A percentile compares a stretch with the other conserved stretches of the same genome.
phyloP scores from a whole-genome alignment of 2,888 invertebrate genomes.

The Hipparchia sbordonii region DNA sequence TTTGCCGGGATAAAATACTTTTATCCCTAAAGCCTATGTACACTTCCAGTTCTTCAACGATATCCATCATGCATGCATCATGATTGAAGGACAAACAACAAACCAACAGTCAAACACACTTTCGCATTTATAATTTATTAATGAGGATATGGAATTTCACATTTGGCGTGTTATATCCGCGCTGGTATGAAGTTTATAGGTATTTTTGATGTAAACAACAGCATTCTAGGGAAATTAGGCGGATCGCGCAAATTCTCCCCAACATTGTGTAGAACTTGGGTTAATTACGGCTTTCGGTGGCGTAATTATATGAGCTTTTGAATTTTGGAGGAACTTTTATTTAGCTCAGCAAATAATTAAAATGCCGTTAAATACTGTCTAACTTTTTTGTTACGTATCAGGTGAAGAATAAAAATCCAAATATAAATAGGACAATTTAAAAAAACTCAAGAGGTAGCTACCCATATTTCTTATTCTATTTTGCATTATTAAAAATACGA shows the following conservation, averaged over 20 bases:
- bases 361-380: background rate
- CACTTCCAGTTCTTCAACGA: too few relatives aligned
- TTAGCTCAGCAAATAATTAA: background rate
- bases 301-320: conserved; percentile 13
- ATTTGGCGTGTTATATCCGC: background rate
- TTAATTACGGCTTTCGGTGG: conserved; percentile 2
- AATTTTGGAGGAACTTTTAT: conserved; percentile 6
- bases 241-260: conserved; percentile 7
- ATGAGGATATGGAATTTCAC: background rate
- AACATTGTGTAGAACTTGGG: conserved; percentile 18
- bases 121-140: background rate
- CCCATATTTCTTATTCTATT: too few relatives aligned
- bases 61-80: too few relatives aligned
- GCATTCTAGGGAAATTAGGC: conserved; percentile 13
- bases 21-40: too few relatives aligned
- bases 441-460: too few relatives aligned
- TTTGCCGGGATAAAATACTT: background rate
- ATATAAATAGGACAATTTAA: too few relatives aligned
- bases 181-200: background rate
- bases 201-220: conserved; percentile 16
- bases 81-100: too few relatives aligned
- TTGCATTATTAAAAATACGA: too few relatives aligned
- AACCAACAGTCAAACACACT: background rate
- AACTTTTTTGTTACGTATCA: too few relatives aligned
- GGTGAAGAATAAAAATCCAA: too few relatives aligned